Evolutionary conservation across 2,113 vertebrate species (phyloP), one percentile per base, ranked within the genome.

Genomic region (Carassius auratus): DNA sequence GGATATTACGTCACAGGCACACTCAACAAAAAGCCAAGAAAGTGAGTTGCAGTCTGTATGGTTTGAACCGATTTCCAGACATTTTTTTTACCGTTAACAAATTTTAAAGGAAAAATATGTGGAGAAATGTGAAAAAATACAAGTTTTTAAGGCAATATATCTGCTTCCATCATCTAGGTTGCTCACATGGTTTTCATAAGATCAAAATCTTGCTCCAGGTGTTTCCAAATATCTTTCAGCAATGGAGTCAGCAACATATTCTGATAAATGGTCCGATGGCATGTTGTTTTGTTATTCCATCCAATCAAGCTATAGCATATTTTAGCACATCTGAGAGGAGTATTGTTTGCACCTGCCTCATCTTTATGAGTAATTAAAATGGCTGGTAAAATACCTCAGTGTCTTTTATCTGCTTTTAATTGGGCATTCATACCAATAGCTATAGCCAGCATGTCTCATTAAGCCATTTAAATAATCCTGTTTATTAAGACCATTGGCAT

Each of bases 1-100:
- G 98, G 98, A 1, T 97, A 98, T 89, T 95, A 98, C 0, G 93
- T 96, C 5, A 89, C 76, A 0, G 96, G 94, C 17, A 94, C 73
- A 0, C 0, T 89, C 0, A 94, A 81, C 0, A 92, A 90, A 69
- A 95, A 93, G 73, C 89, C 92, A 59, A 95, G 88, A 15, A 97
- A 92, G 98, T 98, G 89, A 96, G 96, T 93, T n/a, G 21, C 3
- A 75, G 0, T 52, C 69, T 14, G 6, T 45, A 5, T 12, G 15
- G 8, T 59, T 80, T 64, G n/a, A 64, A 30, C 21, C 3, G 15
- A 15, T 50, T 26, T 26, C 8, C 52, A 50, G 33, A 17, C 80
- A 50, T 30, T 30, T 30, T 30, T 30, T 30, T 30, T 30, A 30
- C 30, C 30, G 30, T 30, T 30, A n/a, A 7, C 69, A 84, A 64